phyloP scores from a whole-genome alignment of 2,113 vertebrate genomes.

The Puntigrus tetrazona region DNA sequence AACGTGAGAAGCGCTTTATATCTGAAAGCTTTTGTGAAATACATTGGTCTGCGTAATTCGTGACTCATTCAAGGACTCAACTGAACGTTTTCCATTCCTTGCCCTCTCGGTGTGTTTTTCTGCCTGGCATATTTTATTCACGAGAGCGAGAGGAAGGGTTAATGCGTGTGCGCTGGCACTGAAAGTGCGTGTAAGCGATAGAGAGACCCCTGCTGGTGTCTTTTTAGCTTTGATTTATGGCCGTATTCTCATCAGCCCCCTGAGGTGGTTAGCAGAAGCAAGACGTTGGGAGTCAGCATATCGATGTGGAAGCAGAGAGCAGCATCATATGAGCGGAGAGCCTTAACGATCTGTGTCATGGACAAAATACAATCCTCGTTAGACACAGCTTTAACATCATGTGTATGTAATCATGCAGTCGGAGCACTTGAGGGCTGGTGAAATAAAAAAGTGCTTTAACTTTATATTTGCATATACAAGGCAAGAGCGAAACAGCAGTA shows the following conservation, averaged over 20 bases:
- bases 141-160: background rate
- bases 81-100: background rate
- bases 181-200: constrained; percentile 19
- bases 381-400: constrained; percentile 27
- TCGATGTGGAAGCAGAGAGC: constrained; percentile 33
- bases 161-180: background rate
- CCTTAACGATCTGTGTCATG: constrained; percentile 1
- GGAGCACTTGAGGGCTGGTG: background rate
- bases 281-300: constrained; percentile 35
- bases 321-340: constrained; percentile 23
- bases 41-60: background rate
- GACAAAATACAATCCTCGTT: constrained; percentile 19
- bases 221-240: constrained; percentile 35
- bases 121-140: constrained; percentile 45
- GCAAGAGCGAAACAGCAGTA: background rate
- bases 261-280: constrained; percentile 6
- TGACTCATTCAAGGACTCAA: background rate
- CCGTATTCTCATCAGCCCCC: constrained; percentile 9
- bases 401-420: constrained; percentile 21
- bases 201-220: constrained; percentile 28
- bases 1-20: constrained; percentile 9
- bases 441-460: background rate
- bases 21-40: constrained; percentile 9
- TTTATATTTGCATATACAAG: background rate
- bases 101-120: constrained; percentile 5